These are phyloP conservation scores for Nesidiocoris tenuis DNA, from an alignment of 2,888 invertebrate genomes.

Conservation along the genomic window DNA sequence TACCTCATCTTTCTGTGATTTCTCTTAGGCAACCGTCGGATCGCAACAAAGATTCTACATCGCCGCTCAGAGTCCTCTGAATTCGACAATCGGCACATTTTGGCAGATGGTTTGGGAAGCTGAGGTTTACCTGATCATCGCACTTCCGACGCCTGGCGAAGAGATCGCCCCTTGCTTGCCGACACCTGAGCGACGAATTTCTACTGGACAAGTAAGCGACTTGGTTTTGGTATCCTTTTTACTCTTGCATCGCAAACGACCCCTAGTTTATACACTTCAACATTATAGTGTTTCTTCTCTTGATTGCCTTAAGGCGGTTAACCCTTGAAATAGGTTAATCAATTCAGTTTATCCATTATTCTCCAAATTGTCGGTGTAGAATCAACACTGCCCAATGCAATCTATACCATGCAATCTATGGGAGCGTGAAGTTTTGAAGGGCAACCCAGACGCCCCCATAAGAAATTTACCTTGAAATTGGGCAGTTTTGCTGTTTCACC, in stretches of 20 bases:
- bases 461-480: too few species aligned
- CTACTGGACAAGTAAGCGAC: conserved; percentile 64
- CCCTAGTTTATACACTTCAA: background rate
- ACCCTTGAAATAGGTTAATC: too few species aligned
- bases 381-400: too few species aligned
- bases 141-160: conserved; percentile 62
- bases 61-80: conserved; percentile 69
- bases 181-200: conserved; percentile 61
- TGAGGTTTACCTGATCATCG: conserved; percentile 77
- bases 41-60: conserved; percentile 82
- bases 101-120: conserved; percentile 93
- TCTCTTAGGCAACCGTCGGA: conserved; percentile 76
- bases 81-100: conserved; percentile 65
- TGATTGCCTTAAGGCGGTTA: too few species aligned
- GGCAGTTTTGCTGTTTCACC: too few species aligned
- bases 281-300: too few species aligned
- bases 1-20: background rate
- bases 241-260: background rate
- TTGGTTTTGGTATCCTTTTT: background rate
- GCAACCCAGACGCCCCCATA: too few species aligned
- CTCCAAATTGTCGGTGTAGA: too few species aligned
- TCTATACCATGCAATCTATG: too few species aligned
- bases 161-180: conserved; percentile 62
- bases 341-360: too few species aligned
- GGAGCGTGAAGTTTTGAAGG: too few species aligned